Evolutionary conservation across 2,113 vertebrate genomes (phyloP), one percentile per base, ranked within the genome.

Genomic region (Callospermophilus lateralis): DNA sequence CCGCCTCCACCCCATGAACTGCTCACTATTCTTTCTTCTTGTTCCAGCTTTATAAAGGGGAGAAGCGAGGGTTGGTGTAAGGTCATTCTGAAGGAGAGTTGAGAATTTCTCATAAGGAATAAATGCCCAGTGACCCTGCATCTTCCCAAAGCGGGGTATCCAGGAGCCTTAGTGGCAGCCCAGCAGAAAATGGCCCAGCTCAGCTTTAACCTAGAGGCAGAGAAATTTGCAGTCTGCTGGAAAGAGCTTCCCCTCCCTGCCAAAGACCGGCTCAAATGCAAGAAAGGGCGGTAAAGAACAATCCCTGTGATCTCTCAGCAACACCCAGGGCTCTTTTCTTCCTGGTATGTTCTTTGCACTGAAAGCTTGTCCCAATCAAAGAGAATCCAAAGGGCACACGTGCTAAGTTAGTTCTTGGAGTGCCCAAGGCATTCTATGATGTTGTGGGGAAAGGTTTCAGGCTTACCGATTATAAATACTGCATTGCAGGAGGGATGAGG

Each of bases 381-480:
- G 77, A 26, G 11, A 24, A 97, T 11, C 26, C 39, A 68, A 42
- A 81, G 58, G 30, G 22, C 37, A 42, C 70, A 79, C 55, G 51
- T 13, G 16, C 42, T 51, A n/a, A 42, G 32, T 76, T 34, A n/a
- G 74, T 28, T 68, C 68, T 70, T 17, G 1, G n/a, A 28, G 16
- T 2, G 42, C 39, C 45, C 19, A 1, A 5, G 34, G 79, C 16
- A 61, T 79, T 79, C 89, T 68, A 4, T n/a, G 48, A 0, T 32
- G 78, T 72, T 74, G 16, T 74, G 53, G 93, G 53, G 11, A 83
- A 76, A 65, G 74, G 70, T 17, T 37, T 63, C 11, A 24, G 37
- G 72, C 67, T 65, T 87, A 39, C 74, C 51, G 61, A 79, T 87
- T 74, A 53, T 37, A 68, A 95, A 83, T 67, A 51, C n/a, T 9